Evolutionary conservation across 2,113 vertebrate species (phyloP).

Genomic region (Aleadryas rufinucha): DNA sequence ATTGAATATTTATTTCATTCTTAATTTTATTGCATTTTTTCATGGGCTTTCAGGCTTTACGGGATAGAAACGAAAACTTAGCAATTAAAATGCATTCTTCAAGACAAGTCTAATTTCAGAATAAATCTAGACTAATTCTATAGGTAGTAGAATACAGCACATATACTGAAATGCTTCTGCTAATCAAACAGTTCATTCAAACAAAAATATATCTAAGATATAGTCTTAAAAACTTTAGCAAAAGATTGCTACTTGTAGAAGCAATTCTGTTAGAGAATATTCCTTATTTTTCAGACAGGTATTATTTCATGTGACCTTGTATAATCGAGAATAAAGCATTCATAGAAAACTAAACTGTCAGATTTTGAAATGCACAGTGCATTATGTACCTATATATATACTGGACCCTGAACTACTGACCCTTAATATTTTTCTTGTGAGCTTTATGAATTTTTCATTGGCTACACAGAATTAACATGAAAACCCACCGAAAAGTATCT

Average conservation of each 20-base stretch:
- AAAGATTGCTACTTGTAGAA: not conserved
- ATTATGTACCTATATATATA: not conserved
- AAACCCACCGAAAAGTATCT: not conserved
- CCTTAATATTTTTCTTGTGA: not conserved
- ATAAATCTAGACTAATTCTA: not conserved
- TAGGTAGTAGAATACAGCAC: not conserved
- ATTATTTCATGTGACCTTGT: not conserved
- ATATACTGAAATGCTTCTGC: not conserved
- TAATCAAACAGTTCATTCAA: not conserved
- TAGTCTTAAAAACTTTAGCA: not conserved
- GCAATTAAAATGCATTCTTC: not conserved
- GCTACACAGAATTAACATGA: not conserved
- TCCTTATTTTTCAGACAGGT: not conserved
- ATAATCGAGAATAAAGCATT: not conserved
- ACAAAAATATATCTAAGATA: not conserved
- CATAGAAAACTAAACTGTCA: not conserved
- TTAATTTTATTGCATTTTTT: not conserved
- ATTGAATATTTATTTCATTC: not conserved
- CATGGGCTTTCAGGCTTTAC: not conserved
- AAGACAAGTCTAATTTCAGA: not conserved
- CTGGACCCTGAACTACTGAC: not conserved
- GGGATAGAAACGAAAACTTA: not conserved
- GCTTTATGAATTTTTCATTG: constrained; percentile 32
- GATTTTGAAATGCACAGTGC: not conserved
- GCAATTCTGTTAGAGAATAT: not conserved